Evolutionary conservation across 2,797 vertebrate species (phyloP).

Genomic region (Phyllotis vaccarum): DNA sequence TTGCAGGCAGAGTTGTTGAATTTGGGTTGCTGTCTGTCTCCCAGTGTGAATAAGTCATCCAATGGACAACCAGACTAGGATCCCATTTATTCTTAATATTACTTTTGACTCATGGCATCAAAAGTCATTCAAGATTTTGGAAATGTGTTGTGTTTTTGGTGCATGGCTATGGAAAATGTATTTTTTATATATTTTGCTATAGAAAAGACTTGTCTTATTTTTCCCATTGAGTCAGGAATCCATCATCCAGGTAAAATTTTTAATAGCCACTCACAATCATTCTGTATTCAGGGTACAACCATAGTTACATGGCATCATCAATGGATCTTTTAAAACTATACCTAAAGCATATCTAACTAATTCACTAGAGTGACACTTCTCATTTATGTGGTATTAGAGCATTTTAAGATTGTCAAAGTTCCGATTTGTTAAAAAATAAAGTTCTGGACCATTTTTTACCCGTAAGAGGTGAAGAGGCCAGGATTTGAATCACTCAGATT

Average conservation of each 20-base stretch:
- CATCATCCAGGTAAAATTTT: constrained; percentile 60
- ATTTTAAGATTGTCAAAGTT: constrained; percentile 53
- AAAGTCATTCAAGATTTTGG: constrained; percentile 54
- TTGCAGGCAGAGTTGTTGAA: neutral
- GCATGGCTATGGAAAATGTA: neutral
- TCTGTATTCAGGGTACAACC: neutral
- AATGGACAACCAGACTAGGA: neutral
- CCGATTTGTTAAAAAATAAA: constrained; percentile 65
- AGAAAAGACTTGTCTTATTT: neutral
- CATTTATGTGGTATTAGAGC: constrained; percentile 41
- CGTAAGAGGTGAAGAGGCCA: neutral
- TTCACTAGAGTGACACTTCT: constrained; percentile 47
- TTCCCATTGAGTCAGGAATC: constrained; percentile 5
- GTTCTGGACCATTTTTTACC: neutral
- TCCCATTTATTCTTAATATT: neutral
- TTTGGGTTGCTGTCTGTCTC: constrained; percentile 22
- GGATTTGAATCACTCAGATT: constrained; percentile 38
- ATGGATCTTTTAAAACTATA: neutral
- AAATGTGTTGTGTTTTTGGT: constrained; percentile 57
- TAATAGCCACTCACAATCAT: constrained; percentile 48
- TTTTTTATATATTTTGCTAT: constrained; percentile 21
- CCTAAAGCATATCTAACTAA: constrained; percentile 63
- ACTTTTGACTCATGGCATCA: constrained; percentile 41
- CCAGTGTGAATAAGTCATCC: neutral
- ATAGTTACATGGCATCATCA: neutral